Conservation (phyloP, 2,797 vertebrate species). For the Pempheris klunzingeri region DNA sequence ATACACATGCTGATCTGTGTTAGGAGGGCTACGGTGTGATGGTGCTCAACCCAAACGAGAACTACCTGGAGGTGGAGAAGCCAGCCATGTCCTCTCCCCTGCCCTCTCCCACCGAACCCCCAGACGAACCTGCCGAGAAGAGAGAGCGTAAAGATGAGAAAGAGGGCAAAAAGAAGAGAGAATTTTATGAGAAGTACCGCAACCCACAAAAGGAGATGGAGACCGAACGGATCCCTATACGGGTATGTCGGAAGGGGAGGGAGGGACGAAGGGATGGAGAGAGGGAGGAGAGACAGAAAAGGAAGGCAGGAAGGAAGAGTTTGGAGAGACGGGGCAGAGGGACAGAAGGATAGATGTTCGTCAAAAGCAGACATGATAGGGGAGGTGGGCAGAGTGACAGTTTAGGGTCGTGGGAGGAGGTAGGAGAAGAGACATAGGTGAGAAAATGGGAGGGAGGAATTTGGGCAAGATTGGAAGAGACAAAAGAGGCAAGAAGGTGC, state of each 20-base stretch:
- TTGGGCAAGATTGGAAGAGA: conserved; percentile 49
- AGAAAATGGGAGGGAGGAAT: conserved; percentile 63
- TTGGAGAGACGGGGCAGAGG: conserved; percentile 21
- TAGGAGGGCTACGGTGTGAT: conserved; percentile 97
- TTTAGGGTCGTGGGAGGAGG: conserved; percentile 62
- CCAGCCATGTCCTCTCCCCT: conserved; percentile 82
- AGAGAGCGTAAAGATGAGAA: conserved; percentile 94
- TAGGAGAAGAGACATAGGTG: conserved; percentile 58
- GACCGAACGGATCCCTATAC: conserved; percentile 91
- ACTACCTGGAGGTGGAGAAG: conserved; percentile 97
- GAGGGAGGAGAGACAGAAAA: conserved; percentile 26
- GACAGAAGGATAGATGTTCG: conserved; percentile 57
- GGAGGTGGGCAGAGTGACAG: conserved; percentile 66
- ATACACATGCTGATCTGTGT: conserved; percentile 50
- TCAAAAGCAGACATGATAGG: conserved; percentile 60
- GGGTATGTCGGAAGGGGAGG: conserved; percentile 85
- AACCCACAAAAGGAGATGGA: conserved; percentile 97
- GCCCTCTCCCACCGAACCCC: conserved; percentile 86
- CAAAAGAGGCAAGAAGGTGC: conserved; percentile 61
- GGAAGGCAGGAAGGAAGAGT: conserved; percentile 31
- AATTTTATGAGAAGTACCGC: conserved; percentile 98
- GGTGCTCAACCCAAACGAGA: conserved; percentile 98
- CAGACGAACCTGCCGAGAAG: conserved; percentile 97
- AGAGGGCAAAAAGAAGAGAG: conserved; percentile 93
- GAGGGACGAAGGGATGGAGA: conserved; percentile 7